Evolutionary conservation across 2,888 invertebrate species (phyloP), one percentile per base, ranked within the genome.

Genomic region (Macaria liturata): DNA sequence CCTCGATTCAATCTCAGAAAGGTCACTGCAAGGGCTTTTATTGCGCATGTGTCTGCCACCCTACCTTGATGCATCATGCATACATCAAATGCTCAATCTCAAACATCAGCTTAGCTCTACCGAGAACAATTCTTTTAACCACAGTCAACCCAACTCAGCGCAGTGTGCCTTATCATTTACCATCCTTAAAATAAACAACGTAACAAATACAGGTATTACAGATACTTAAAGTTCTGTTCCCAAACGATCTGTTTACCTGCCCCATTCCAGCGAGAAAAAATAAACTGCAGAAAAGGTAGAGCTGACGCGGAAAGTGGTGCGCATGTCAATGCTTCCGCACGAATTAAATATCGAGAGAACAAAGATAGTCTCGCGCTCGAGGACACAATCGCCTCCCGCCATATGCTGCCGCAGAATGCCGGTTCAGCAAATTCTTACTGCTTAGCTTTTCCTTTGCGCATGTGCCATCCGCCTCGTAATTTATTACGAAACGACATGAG

Each of bases 31-130:
- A 59, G 54, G 54, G 46, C 39, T 47, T 40, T 44, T 47, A 54
- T n/a, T 54, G 59, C 54, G 54, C 59, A 59, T 59, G 58, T 59
- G 31, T 54, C 44, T 30, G 44, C 50, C 44, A 20, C 44, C 44
- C 49, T 48, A 37, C 50, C 32, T 49, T 54, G 50, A 46, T 59
- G 54, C 54, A 59, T 5, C 37, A 47, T 59, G 59, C 59, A 48
- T 50, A 34, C 34, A 9, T 49, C 32, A 58, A 51, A 54, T 47
- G 46, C 42, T 39, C 9, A 39, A 47, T 30, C 32, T 37, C 37
- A 32, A 34, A 52, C 7, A 40, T 37, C 9, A 39, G 49, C 49
- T 42, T 40, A 9, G 9, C 9, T 47, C 31, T 8, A 37, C n/a
- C 9, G 32, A 30, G 30, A 31, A 44, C 32, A 31, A 9, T 44